Base-by-base conservation (phyloP, 2,888 invertebrate genomes). In the Bombyx huttoni region DNA sequence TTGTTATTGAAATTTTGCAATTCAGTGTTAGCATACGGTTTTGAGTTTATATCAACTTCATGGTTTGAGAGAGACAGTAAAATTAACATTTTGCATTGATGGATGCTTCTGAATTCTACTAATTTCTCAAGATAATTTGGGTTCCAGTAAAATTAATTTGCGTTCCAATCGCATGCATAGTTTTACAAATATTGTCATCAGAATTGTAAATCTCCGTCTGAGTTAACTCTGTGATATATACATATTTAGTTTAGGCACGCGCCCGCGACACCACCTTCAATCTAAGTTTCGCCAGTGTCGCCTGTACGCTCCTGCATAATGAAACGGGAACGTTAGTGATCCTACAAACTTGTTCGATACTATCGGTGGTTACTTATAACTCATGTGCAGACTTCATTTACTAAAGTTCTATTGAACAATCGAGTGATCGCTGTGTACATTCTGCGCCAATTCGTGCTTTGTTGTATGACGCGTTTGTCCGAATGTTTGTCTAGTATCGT, bases 401-500 rank as follows among this genome's bases (percentile, higher is more conserved):
- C 24, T 24, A 3, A 24, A 24, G 24, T 24, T 24, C 24, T 5
- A 24, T 24, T 24, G 24, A 24, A 24, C 24, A 24, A 24, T 24
- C 24, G 5, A 24, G 24, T 24, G 24, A 24, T 24, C 24, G 24
- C 24, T 5, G 24, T 24, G 24, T 5, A 24, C 24, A 40, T 40
- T 40, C 40, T 40, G 40, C 12, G 9, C 9, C 40, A 12, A 3
- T 40, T 40, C 12, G 8, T 40, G 40, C 40, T 10, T 40, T 40
- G 7, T 40, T 40, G 40, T 40, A 6, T 40, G 8, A 40, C 40
- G 40, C 40, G 40, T 7, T 71, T 71, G 80, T 73, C 76, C 81
- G 83, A 78, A 81, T 82, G 85, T 86, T 85, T 86, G 86, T 86
- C 86, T 85, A 82, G 80, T 84, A 85, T 85, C 85, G 84, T 80